Conservation (phyloP, 1,140 invertebrate genomes). For the Coptotermes formosanus region DNA sequence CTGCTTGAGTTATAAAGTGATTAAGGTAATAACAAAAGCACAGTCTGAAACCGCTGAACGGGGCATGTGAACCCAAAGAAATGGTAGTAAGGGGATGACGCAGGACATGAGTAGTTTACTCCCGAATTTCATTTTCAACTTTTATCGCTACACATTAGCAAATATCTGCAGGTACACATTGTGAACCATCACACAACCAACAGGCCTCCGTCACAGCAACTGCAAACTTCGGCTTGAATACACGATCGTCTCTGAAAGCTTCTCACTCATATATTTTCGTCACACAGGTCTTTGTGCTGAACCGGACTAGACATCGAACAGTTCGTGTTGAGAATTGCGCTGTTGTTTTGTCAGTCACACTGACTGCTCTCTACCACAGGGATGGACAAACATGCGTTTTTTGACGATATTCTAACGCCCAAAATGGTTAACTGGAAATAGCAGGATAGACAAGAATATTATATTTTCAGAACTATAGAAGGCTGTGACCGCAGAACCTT, state of each 20-base stretch:
- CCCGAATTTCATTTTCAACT: not conserved
- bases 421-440: no score
- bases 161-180: not conserved
- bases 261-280: not conserved
- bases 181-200: not conserved
- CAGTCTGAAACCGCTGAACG: no score
- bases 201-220: not conserved
- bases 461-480: no score
- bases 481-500: no score
- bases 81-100: no score
- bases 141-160: not conserved
- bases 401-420: not conserved
- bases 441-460: no score
- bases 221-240: not conserved
- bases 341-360: not conserved
- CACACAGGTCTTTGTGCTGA: not conserved
- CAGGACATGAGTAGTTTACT: not conserved
- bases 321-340: not conserved
- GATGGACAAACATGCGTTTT: not conserved
- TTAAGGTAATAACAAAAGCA: no score
- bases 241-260: not conserved
- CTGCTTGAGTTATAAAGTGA: no score
- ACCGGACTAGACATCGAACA: not conserved
- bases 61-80: no score
- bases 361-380: not conserved